A percentile compares a stretch with the other conserved stretches of the same genome.
Evolutionary conservation across 2,797 vertebrate genomes (phyloP).

Genomic region (Falco cherrug): DNA sequence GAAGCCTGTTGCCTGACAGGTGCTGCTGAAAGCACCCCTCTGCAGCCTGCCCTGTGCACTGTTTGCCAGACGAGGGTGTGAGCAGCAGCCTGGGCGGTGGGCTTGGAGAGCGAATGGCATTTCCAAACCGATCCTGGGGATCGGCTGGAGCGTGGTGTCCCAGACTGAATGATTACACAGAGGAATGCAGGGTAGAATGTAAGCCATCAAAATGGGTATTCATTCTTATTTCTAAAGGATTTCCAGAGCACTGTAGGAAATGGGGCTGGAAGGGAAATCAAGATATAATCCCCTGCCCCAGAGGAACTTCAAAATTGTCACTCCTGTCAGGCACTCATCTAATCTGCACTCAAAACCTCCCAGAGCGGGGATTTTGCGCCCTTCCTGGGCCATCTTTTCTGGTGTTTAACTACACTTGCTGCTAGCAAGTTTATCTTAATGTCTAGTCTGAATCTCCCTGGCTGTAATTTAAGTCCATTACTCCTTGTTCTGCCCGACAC

Average conservation of each 20-base stretch:
- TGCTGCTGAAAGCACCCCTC: background rate
- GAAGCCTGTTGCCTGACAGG: background rate
- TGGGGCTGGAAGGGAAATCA: background rate
- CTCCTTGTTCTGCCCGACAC: background rate
- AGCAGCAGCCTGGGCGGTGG: background rate
- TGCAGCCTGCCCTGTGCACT: fast-evolving
- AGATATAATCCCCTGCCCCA: slow-evolving; percentile 30
- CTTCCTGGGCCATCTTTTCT: slow-evolving; percentile 1
- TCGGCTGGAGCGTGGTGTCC: background rate
- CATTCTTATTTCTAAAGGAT: background rate
- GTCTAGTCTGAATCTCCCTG: background rate
- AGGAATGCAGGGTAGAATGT: background rate
- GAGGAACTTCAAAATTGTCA: slow-evolving; percentile 42
- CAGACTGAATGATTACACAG: background rate
- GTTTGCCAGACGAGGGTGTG: background rate
- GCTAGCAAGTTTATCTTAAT: slow-evolving; percentile 25
- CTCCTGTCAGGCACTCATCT: slow-evolving; percentile 19
- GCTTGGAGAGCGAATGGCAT: background rate
- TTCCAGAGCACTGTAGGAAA: background rate
- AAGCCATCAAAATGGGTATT: background rate
- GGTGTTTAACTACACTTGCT: slow-evolving; percentile 20
- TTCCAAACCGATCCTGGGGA: background rate
- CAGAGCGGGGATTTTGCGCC: background rate
- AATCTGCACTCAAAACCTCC: background rate
- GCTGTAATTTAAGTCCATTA: slow-evolving; percentile 15